Conservation (phyloP, 2,797 vertebrate genomes). For the Fundulus diaphanus region DNA sequence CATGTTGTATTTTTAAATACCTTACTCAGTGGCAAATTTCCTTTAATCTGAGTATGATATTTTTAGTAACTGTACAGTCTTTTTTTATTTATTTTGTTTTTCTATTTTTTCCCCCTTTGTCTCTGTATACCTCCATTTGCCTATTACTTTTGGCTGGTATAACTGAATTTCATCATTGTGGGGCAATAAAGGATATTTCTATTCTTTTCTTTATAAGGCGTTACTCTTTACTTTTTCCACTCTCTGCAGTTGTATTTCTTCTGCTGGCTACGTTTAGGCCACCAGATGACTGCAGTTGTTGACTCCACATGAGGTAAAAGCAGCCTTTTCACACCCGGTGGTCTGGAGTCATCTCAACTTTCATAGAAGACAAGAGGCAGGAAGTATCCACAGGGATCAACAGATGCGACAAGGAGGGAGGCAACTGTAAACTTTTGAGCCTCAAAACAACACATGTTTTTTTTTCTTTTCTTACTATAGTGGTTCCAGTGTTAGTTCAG, state of each 20-base stretch:
- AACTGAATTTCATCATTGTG: too few relatives aligned
- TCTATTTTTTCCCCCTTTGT: too few relatives aligned
- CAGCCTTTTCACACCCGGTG: constrained; percentile 70
- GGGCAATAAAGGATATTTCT: too few relatives aligned
- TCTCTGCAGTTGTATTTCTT: background rate
- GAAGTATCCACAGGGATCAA: constrained; percentile 66
- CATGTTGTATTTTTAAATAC: too few relatives aligned
- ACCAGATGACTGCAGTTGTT: constrained; percentile 71
- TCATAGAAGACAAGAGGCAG: constrained; percentile 69
- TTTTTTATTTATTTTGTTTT: too few relatives aligned
- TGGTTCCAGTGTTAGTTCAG: background rate
- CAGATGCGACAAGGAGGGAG: constrained; percentile 58
- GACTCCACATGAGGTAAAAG: constrained; percentile 51
- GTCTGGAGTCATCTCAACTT: constrained; percentile 76
- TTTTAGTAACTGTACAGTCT: too few relatives aligned
- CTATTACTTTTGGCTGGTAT: too few relatives aligned
- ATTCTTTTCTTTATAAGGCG: constrained; percentile 29
- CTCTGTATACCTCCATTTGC: too few relatives aligned
- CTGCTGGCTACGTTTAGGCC: constrained; percentile 60
- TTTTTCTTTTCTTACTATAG: background rate
- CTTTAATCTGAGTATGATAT: too few relatives aligned
- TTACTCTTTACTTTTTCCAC: background rate
- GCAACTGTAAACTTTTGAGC: constrained; percentile 30
- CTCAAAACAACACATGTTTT: constrained; percentile 35
- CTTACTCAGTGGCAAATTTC: too few relatives aligned